Percentiles rank a stretch among this genome's conserved stretches.
Evolutionary conservation across 2,113 vertebrate genomes (phyloP).

Genomic region (Saimiri boliviensis): DNA sequence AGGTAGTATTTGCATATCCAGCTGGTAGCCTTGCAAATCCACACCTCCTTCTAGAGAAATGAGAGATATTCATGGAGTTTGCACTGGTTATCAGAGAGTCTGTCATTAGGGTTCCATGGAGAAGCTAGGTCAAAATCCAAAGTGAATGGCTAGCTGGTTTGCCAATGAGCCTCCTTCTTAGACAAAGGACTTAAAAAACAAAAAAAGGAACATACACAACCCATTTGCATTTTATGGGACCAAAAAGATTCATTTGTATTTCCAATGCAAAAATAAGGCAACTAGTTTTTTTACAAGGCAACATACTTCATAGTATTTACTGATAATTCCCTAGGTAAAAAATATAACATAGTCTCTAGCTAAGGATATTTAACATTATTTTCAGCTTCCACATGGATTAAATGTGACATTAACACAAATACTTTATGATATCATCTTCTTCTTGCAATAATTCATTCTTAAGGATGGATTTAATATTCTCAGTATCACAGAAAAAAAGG

Average conservation of each 20-base stretch:
- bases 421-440: neutral
- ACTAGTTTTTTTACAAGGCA: neutral
- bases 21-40: slow-evolving; percentile 85
- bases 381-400: neutral
- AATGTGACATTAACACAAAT: neutral
- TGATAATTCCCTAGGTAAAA: slow-evolving; percentile 22
- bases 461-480: slow-evolving; percentile 26
- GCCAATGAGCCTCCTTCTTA: slow-evolving; percentile 1
- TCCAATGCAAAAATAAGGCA: slow-evolving; percentile 37
- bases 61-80: slow-evolving; percentile 84
- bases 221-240: neutral
- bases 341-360: neutral
- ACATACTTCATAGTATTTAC: neutral
- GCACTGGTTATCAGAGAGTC: slow-evolving; percentile 72
- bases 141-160: slow-evolving; percentile 46
- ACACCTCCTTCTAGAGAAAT: slow-evolving; percentile 88
- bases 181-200: neutral
- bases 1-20: slow-evolving; percentile 85
- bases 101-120: slow-evolving; percentile 62
- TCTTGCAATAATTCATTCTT: neutral
- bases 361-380: slow-evolving; percentile 36
- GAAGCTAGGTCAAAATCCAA: slow-evolving; percentile 65
- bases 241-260: neutral
- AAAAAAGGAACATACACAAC: neutral
- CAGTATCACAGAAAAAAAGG: neutral